These are phyloP conservation scores for Hydrozoanthus gracilis DNA, from an alignment of 92 coral and sea anemone genomes.

Conservation along the genomic window DNA sequence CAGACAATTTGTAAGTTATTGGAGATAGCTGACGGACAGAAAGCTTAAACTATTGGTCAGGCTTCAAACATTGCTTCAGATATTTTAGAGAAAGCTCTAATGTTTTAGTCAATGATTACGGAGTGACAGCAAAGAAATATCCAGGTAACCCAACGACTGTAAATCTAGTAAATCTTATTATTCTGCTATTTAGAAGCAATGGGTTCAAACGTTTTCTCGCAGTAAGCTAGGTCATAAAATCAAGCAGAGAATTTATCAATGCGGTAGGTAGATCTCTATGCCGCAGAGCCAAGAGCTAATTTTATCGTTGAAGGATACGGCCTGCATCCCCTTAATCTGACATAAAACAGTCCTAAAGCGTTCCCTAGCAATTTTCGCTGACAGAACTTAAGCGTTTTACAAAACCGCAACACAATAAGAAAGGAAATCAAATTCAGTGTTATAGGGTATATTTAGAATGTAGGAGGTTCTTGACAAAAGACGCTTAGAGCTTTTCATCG, in stretches of 20 bases:
- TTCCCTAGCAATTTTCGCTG: constrained; percentile 25
- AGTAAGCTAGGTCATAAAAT: background rate
- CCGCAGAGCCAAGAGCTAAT: constrained; percentile 4
- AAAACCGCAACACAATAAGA: constrained; percentile 46
- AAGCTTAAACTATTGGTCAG: constrained; percentile 20
- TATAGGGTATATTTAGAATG: constrained; percentile 28
- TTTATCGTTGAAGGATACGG: constrained; percentile 25
- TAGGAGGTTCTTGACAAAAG: constrained; percentile 27
- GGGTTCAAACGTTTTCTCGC: constrained; percentile 14
- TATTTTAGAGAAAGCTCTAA: background rate
- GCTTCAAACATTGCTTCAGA: background rate
- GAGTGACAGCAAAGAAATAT: background rate
- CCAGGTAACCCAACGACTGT: background rate
- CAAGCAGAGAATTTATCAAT: constrained; percentile 20
- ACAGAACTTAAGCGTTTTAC: constrained; percentile 46
- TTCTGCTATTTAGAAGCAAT: constrained; percentile 3
- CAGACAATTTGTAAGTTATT: constrained; percentile 18
- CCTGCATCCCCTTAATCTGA: constrained; percentile 6
- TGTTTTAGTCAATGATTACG: background rate
- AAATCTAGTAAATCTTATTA: background rate
- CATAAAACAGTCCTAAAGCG: constrained; percentile 8
- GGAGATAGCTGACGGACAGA: constrained; percentile 27
- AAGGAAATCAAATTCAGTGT: constrained; percentile 33
- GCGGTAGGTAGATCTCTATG: constrained; percentile 43
- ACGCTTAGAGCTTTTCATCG: constrained; percentile 16